phyloP scores from a whole-genome alignment of 2,888 invertebrate genomes.

The Miltochrista miniata region DNA sequence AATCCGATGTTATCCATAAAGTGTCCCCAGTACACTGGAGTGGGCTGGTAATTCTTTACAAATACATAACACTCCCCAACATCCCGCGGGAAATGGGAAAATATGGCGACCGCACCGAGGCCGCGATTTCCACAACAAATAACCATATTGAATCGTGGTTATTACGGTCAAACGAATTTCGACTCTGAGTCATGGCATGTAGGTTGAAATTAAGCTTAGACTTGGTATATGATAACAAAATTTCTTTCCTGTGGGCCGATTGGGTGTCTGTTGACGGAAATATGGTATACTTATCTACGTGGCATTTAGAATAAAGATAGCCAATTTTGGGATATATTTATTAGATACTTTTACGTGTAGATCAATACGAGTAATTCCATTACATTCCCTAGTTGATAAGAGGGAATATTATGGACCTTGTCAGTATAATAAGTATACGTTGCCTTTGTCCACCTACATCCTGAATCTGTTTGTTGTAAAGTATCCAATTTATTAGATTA shows the following conservation, averaged over 20 bases:
- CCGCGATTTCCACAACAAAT: constrained; percentile 46
- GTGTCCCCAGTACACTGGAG: constrained; percentile 7
- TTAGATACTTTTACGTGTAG: no score
- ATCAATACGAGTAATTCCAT: no score
- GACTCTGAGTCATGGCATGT: constrained; percentile 15
- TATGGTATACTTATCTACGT: constrained; percentile 35
- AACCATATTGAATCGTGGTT: constrained; percentile 41
- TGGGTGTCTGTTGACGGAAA: constrained; percentile 49
- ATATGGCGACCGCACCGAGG: constrained; percentile 46
- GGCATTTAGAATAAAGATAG: no score
- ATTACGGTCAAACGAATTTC: constrained; percentile 21
- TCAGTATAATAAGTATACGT: no score
- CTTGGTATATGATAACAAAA: constrained; percentile 26
- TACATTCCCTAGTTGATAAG: no score
- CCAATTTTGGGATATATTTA: no score
- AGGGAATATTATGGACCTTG: no score
- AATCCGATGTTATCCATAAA: constrained; percentile 17
- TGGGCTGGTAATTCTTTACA: constrained; percentile 24
- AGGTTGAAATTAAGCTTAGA: constrained; percentile 16
- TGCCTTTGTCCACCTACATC: no score
- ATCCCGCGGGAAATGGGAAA: constrained; percentile 45
- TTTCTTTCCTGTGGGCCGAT: constrained; percentile 35
- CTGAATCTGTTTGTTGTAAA: no score
- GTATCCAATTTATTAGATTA: no score
- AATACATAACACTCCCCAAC: constrained; percentile 33